A percentile compares a stretch with the other conserved stretches of the same genome.
phyloP scores from a whole-genome alignment of 2,888 invertebrate species.

The Ophonus ardosiacus region DNA sequence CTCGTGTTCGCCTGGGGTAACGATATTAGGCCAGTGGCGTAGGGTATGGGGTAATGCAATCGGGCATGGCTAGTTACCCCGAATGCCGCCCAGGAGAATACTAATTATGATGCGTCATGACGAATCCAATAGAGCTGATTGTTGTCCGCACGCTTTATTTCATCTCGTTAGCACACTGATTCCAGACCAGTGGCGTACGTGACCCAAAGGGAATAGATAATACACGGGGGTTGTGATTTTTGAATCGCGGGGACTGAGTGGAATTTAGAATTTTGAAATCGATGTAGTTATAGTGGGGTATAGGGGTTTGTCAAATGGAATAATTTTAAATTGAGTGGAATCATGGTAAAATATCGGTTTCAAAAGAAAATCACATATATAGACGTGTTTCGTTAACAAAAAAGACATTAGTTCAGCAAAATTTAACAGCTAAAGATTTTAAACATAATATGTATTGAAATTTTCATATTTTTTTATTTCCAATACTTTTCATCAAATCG shows the following conservation, averaged over 20 bases:
- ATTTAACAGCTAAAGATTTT: too few relatives aligned
- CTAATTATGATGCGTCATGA: slow-evolving; percentile 61
- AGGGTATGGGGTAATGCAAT: slow-evolving; percentile 43
- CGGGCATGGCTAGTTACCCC: slow-evolving; percentile 53
- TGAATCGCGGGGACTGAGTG: not conserved
- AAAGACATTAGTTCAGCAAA: too few relatives aligned
- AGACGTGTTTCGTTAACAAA: too few relatives aligned
- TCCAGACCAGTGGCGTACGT: slow-evolving; percentile 46
- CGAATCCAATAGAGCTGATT: slow-evolving; percentile 62
- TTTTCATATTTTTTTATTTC: too few relatives aligned
- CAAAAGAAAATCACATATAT: too few relatives aligned
- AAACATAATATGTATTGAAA: too few relatives aligned
- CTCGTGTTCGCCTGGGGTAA: not conserved
- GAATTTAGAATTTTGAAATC: not conserved
- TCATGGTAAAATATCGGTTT: too few relatives aligned
- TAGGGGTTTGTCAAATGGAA: too few relatives aligned
- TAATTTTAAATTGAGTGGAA: too few relatives aligned
- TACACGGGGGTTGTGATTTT: not conserved
- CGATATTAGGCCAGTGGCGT: not conserved
- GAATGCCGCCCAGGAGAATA: slow-evolving; percentile 52
- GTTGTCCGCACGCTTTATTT: slow-evolving; percentile 59
- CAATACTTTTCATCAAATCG: too few relatives aligned
- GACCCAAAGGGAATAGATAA: not conserved
- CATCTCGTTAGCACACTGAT: slow-evolving; percentile 56
- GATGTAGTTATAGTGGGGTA: too few relatives aligned